A percentile compares a stretch with the other conserved stretches of the same genome.
phyloP scores from a whole-genome alignment of 1,140 invertebrate genomes.

The Drosophila burlai region DNA sequence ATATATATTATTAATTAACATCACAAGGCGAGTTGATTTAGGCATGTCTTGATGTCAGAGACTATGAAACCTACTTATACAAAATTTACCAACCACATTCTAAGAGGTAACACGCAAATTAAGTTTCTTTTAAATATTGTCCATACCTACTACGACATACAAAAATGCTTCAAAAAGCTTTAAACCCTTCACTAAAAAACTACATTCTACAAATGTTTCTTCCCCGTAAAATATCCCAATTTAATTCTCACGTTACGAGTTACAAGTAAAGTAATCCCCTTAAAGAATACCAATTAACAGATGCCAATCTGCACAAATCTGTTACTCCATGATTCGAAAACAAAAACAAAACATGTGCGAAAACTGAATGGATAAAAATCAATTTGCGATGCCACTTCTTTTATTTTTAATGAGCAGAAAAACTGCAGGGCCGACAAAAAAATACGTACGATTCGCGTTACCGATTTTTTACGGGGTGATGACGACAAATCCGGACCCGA shows the following conservation, averaged over 20 bases:
- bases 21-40: neutral
- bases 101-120: neutral
- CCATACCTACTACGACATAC: neutral
- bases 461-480: constrained; percentile 22
- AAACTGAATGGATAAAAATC: constrained; percentile 25
- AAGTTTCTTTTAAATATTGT: neutral
- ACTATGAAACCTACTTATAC: neutral
- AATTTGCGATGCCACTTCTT: constrained; percentile 29
- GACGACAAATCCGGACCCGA: constrained; percentile 28
- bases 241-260: neutral
- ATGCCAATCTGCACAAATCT: constrained; percentile 1
- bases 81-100: neutral
- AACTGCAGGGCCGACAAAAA: constrained; percentile 33
- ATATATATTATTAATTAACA: neutral
- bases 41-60: too few relatives aligned
- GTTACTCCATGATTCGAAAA: constrained; percentile 1
- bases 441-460: constrained; percentile 12
- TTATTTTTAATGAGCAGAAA: constrained; percentile 55
- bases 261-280: neutral
- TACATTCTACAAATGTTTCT: neutral
- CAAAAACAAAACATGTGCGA: constrained; percentile 11
- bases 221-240: neutral
- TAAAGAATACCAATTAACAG: constrained; percentile 1
- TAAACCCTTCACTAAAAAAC: neutral
- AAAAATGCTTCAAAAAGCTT: neutral